phyloP scores from a whole-genome alignment of 2,888 invertebrate genomes.

The Plebejus anna region DNA sequence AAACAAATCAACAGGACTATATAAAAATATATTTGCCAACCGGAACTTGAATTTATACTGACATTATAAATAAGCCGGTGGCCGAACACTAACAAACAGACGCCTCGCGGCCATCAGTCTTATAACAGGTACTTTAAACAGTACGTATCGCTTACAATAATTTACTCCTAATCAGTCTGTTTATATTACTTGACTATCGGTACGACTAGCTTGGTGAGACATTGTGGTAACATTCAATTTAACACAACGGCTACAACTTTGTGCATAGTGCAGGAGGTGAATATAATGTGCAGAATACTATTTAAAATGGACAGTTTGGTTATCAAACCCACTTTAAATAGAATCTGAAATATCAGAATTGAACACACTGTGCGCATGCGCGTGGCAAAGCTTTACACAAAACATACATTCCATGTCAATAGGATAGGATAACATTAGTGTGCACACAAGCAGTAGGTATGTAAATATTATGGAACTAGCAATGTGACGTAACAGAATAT shows the following conservation, averaged over 20 bases:
- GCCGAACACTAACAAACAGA: not conserved
- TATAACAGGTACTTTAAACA: slow-evolving; percentile 46
- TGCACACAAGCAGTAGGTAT: not conserved
- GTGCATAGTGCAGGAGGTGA: not conserved
- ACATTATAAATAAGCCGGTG: slow-evolving; percentile 20
- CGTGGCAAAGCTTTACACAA: not conserved
- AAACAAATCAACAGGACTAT: slow-evolving; percentile 45
- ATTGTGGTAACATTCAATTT: slow-evolving; percentile 16
- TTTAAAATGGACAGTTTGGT: not conserved
- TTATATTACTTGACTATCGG: not conserved
- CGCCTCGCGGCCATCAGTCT: slow-evolving; percentile 53
- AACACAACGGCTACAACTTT: slow-evolving; percentile 6
- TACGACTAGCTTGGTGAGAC: slow-evolving; percentile 10
- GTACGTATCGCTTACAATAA: slow-evolving; percentile 43
- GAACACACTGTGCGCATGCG: slow-evolving; percentile 16
- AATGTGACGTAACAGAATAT: slow-evolving; percentile 16
- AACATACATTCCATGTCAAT: not conserved
- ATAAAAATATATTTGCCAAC: slow-evolving; percentile 42
- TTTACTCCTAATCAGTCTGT: slow-evolving; percentile 35
- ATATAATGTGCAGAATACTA: slow-evolving; percentile 3
- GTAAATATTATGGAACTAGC: not conserved
- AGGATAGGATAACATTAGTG: slow-evolving; percentile 12
- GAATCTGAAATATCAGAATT: not conserved
- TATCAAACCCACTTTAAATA: slow-evolving; percentile 18
- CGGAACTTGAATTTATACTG: slow-evolving; percentile 16